Evolutionary conservation across 2,888 invertebrate genomes (phyloP).

Genomic region (Clostera curtula): DNA sequence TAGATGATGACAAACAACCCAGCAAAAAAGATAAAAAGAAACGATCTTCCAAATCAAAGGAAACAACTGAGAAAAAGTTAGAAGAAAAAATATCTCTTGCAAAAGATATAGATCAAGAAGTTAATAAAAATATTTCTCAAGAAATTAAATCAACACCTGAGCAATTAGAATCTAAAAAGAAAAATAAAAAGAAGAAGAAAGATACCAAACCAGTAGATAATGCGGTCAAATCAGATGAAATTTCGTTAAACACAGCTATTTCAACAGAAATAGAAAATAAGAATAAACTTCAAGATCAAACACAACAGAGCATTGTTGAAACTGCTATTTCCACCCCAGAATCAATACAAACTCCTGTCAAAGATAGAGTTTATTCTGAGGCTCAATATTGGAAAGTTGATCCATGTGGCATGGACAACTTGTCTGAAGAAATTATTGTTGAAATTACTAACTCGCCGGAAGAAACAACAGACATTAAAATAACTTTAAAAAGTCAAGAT

Average conservation of each 20-base stretch:
- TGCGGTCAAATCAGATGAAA: conserved; percentile 18
- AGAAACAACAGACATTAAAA: conserved; percentile 12
- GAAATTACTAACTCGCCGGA: conserved; percentile 26
- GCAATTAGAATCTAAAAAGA: conserved; percentile 37
- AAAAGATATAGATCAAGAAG: no score
- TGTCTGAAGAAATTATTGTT: conserved; percentile 42
- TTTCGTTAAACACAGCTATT: conserved; percentile 20
- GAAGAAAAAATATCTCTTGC: no score
- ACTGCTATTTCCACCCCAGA: conserved; percentile 54
- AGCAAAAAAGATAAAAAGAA: conserved; percentile 53
- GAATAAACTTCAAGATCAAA: conserved; percentile 5
- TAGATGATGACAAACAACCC: conserved; percentile 41
- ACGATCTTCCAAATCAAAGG: conserved; percentile 41
- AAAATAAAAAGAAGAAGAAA: conserved; percentile 52
- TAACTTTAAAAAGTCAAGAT: conserved; percentile 5
- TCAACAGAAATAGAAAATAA: conserved; percentile 20
- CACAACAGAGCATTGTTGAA: conserved; percentile 21
- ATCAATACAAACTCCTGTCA: conserved; percentile 54
- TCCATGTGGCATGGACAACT: conserved; percentile 35
- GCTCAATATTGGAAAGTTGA: conserved; percentile 64
- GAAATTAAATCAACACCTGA: no score
- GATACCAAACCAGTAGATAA: conserved; percentile 30
- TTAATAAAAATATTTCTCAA: no score
- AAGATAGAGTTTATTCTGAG: conserved; percentile 60
- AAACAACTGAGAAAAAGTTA: conserved; percentile 21